Base-by-base conservation (phyloP, 2,888 invertebrate genomes). In the Heliconius ismenius region DNA sequence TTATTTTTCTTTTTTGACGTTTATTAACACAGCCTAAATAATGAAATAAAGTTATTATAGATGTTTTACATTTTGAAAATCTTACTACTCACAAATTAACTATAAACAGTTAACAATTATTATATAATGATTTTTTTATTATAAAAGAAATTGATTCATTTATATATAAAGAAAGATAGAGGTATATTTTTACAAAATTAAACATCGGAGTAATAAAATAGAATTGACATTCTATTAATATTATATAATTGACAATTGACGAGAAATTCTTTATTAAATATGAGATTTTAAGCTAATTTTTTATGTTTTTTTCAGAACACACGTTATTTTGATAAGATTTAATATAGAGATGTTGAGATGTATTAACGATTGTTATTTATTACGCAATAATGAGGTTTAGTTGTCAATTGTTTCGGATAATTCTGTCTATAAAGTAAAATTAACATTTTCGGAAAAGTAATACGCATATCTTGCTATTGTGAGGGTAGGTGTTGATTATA, bases 181-280 rank as follows among this genome's bases (percentile, higher is more conserved):
- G 49, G 49, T 49, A 49, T 18, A 58, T 58, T n/a, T 58, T 36
- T 32, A 64, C 39, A 36, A 24, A 39, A 65, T 39, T 10, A 39
- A 39, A 36, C 36, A 65, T 39, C 36, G 6, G n/a, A 36, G 24
- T 36, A 36, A 65, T 39, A 39, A 39, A 39, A 65, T 10, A 13
- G 36, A 11, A 15, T 65, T 58, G 69, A 49, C 7, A 18, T 49
- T 7, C 21, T 21, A 21, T 49, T 49, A 21, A 49, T 49, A 49
- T 68, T 67, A 69, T 49, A 28, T 69, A 58, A 32, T 70, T 69
- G 26, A 28, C 49, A 69, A 69, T 54, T 70, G 28, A 32, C n/a
- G 28, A 54, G 69, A 58, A 67, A 73, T 63, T 39, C 7, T 63
- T 67, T 11, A 74, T 63, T 54, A 36, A 62, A 36, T 32, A 65